A percentile compares a stretch with the other conserved stretches of the same genome.
Evolutionary conservation across 2,888 invertebrate species (phyloP).

Genomic region (Sarcophaga subvicina): DNA sequence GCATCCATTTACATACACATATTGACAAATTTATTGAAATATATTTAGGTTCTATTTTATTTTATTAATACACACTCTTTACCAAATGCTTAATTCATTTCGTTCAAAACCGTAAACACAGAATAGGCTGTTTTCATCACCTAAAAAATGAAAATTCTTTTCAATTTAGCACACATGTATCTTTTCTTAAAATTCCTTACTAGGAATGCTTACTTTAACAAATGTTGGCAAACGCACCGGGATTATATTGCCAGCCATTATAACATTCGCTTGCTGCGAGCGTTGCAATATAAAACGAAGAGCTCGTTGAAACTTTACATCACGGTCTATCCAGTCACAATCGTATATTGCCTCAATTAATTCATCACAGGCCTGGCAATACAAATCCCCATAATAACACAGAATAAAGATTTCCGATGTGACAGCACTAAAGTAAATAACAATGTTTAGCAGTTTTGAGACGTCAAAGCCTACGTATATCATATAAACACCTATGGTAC

Average conservation of each 20-base stretch:
- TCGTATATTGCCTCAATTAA: slow-evolving; percentile 82
- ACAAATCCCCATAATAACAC: slow-evolving; percentile 83
- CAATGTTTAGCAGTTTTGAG: slow-evolving; percentile 64
- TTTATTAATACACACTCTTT: too few species aligned
- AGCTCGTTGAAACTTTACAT: slow-evolving; percentile 78
- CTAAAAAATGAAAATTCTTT: slow-evolving; percentile 67
- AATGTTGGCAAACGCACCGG: slow-evolving; percentile 83
- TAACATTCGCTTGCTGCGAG: slow-evolving; percentile 82
- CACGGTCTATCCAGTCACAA: slow-evolving; percentile 84
- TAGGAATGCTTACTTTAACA: slow-evolving; percentile 80
- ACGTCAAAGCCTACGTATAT: slow-evolving; percentile 75
- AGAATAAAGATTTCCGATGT: slow-evolving; percentile 82
- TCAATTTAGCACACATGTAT: neutral
- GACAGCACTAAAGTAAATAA: slow-evolving; percentile 80
- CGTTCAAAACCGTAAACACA: slow-evolving; percentile 74
- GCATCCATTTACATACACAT: too few species aligned
- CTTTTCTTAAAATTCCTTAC: slow-evolving; percentile 51
- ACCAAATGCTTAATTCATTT: slow-evolving; percentile 61
- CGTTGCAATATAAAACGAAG: slow-evolving; percentile 82
- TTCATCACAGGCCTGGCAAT: slow-evolving; percentile 82
- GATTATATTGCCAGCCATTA: slow-evolving; percentile 83
- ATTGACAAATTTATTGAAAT: too few species aligned
- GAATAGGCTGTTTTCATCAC: slow-evolving; percentile 76
- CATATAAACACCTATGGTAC: slow-evolving; percentile 81
- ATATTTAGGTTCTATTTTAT: too few species aligned